Evolutionary conservation across 2,113 vertebrate genomes (phyloP).

Genomic region (Crotalus tigris): DNA sequence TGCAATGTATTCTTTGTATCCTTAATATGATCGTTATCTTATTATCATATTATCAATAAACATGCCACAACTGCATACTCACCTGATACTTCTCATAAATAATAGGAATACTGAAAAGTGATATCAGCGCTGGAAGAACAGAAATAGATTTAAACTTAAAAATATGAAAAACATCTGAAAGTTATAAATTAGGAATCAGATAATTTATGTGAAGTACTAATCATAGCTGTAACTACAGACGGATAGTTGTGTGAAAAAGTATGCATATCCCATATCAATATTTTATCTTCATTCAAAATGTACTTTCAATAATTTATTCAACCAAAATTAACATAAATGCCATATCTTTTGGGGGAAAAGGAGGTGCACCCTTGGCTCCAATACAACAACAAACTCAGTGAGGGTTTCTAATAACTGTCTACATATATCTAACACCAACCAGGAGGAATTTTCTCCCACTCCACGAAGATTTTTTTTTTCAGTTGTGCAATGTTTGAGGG

Average conservation of each 20-base stretch:
- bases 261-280: neutral
- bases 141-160: neutral
- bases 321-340: neutral
- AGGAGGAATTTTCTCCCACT: neutral
- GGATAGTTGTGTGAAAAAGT: neutral
- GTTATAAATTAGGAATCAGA: neutral
- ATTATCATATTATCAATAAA: neutral
- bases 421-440: neutral
- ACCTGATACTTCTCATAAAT: constrained; percentile 98
- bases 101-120: constrained; percentile 89
- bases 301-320: neutral
- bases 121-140: constrained; percentile 80
- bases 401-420: neutral
- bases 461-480: neutral
- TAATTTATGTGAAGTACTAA: neutral
- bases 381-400: neutral
- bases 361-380: neutral
- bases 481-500: neutral
- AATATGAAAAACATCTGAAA: neutral
- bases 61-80: constrained; percentile 20
- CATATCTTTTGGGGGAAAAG: neutral
- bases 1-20: neutral
- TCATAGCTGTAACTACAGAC: neutral
- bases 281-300: neutral
- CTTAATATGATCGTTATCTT: neutral